Evolutionary conservation across 2,888 invertebrate species (phyloP).

Genomic region (Lordiphosa fenestrarum): DNA sequence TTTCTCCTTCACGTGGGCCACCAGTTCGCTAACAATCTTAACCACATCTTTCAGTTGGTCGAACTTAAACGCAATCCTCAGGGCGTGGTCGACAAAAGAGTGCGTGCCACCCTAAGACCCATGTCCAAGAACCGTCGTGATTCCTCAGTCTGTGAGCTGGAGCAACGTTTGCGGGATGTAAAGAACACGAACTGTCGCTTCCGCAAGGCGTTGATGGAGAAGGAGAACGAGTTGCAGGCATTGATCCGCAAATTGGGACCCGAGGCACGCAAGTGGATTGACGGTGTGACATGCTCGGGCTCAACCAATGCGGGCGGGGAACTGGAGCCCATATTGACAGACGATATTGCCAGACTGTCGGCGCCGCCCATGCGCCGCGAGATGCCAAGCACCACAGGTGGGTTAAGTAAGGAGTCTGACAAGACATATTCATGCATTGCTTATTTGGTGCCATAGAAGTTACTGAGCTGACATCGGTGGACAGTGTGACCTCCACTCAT

Average conservation of each 20-base stretch:
- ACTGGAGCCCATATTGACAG: constrained; percentile 77
- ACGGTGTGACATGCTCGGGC: constrained; percentile 76
- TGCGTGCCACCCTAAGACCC: constrained; percentile 92
- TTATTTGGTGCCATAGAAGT: constrained; percentile 82
- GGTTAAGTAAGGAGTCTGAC: constrained; percentile 11
- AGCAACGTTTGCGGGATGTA: constrained; percentile 90
- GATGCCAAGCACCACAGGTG: constrained; percentile 80
- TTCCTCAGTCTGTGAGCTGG: constrained; percentile 90
- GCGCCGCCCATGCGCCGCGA: constrained; percentile 79
- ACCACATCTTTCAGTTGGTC: constrained; percentile 84
- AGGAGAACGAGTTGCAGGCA: constrained; percentile 89
- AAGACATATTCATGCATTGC: constrained; percentile 37
- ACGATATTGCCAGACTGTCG: constrained; percentile 75
- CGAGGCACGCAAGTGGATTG: constrained; percentile 80
- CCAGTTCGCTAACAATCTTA: constrained; percentile 8
- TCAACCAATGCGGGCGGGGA: constrained; percentile 57
- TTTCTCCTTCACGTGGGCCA: neutral
- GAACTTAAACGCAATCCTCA: constrained; percentile 93
- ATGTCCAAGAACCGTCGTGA: constrained; percentile 90
- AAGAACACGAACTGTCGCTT: constrained; percentile 91
- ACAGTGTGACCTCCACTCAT: constrained; percentile 86
- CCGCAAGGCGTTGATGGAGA: constrained; percentile 90
- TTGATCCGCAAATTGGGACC: constrained; percentile 80
- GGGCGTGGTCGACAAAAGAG: constrained; percentile 90
- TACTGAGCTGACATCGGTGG: constrained; percentile 87